Evolutionary conservation across 2,113 vertebrate species (phyloP), one percentile per base, ranked within the genome.

Genomic region (Brachionichthys hirsutus): DNA sequence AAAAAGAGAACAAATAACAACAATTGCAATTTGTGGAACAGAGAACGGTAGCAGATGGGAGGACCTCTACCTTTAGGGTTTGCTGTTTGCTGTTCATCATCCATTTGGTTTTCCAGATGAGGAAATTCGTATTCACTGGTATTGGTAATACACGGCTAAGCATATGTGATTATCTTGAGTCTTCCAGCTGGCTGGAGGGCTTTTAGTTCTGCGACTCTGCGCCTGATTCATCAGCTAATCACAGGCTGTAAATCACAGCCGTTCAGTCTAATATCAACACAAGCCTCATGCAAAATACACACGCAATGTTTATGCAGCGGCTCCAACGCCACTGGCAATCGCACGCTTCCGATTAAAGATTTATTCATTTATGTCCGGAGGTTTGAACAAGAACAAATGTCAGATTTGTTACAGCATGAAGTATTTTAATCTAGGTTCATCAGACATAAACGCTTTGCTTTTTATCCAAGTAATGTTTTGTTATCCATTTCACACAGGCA

Each of bases 221-320:
- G 69, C 58, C 60, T 47, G 73, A 78, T 82, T 87, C 83, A 85
- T 87, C 85, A 85, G 73, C 74, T 83, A 81, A 87, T 83, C 80
- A 80, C 73, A 48, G 67, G 59, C 63, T 72, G 62, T 62, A 72
- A 83, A 77, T 79, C 72, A 66, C 59, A 41, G 57, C 55, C 38
- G 42, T 16, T 78, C 59, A 24, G 59, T 67, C 34, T 41, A 67
- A 72, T 72, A 77, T 62, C 67, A 69, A 50, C 57, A 41, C 60
- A 17, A 43, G 19, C 58, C 52, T 71, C 17, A n/a, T 62, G 58
- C 59, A 69, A 62, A 60, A 69, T 34, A 36, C 30, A 54, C 57
- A 36, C 42, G 68, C 54, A 0, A 4, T 57, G 67, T 67, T 73
- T 57, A 46, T 54, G 42, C 42, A 19, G 59, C 36, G 17, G 19